Evolutionary conservation across 2,888 invertebrate species (phyloP).

Genomic region (Erynnis tages): DNA sequence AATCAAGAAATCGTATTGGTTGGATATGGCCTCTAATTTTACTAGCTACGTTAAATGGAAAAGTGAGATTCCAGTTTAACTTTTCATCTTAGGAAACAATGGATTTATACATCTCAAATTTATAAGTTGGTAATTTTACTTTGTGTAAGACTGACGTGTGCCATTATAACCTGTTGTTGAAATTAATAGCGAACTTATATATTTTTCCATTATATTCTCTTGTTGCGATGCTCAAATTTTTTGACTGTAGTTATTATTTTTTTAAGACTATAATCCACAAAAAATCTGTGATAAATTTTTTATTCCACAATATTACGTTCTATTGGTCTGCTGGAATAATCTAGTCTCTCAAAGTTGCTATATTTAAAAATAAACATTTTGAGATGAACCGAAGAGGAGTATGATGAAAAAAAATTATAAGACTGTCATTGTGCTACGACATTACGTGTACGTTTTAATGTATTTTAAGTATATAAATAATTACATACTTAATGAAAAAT

Average conservation of each 20-base stretch:
- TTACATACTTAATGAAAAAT: slow-evolving; percentile 7
- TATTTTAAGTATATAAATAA: slow-evolving; percentile 7
- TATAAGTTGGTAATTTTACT: not conserved
- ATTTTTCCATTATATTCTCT: slow-evolving; percentile 1
- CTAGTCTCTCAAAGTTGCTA: slow-evolving; percentile 25
- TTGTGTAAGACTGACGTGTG: slow-evolving; percentile 15
- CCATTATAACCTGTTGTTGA: slow-evolving; percentile 12
- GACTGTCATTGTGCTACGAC: slow-evolving; percentile 24
- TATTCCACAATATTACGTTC: not conserved
- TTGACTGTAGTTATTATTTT: not conserved
- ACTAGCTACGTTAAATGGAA: too few species aligned
- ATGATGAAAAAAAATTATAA: slow-evolving; percentile 22
- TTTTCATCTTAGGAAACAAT: too few species aligned
- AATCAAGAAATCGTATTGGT: too few species aligned
- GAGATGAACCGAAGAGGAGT: slow-evolving; percentile 12
- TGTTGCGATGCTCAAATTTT: slow-evolving; percentile 3
- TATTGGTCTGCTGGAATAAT: slow-evolving; percentile 18
- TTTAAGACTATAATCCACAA: not conserved
- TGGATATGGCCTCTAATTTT: too few species aligned
- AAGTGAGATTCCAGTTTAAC: too few species aligned
- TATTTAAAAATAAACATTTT: slow-evolving; percentile 21
- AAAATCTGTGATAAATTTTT: slow-evolving; percentile 14
- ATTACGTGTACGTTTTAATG: slow-evolving; percentile 8
- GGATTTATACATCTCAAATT: too few species aligned
- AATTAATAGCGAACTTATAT: not conserved